phyloP scores from a whole-genome alignment of 2,888 invertebrate species.

The Bibio marci region DNA sequence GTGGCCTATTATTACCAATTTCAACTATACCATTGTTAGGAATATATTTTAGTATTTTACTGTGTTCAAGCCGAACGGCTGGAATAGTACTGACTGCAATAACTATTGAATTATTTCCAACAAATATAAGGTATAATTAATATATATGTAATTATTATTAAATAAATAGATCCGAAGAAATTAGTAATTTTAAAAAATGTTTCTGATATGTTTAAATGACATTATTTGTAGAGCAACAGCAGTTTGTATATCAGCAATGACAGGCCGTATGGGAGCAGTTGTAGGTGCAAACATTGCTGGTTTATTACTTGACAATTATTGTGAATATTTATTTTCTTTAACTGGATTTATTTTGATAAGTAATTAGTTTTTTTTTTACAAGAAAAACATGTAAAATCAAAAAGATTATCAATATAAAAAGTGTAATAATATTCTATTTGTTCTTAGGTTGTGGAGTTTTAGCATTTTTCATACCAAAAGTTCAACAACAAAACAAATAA shows the following conservation, averaged over 20 bases:
- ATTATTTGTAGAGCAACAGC: conserved; percentile 30
- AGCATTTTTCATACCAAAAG: conserved; percentile 1
- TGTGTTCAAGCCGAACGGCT: no score
- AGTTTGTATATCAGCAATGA: conserved; percentile 33
- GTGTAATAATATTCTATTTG: not conserved
- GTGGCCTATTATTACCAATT: no score
- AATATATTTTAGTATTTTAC: no score
- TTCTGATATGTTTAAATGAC: not conserved
- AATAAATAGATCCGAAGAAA: no score
- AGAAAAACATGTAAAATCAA: no score
- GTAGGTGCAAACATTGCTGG: conserved; percentile 31
- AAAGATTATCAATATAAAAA: no score
- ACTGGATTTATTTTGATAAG: conserved; percentile 15
- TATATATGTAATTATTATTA: not conserved
- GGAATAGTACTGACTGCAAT: no score
- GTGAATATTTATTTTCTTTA: conserved; percentile 27
- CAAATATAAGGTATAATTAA: not conserved
- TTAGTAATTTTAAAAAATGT: not conserved
- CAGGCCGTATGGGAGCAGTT: conserved; percentile 33
- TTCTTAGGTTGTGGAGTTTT: not conserved
- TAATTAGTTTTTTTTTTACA: not conserved
- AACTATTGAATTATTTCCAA: no score
- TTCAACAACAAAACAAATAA: not conserved
- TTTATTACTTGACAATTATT: conserved; percentile 27
- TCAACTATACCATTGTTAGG: no score